These are phyloP conservation scores for Simalia tracyae DNA, from an alignment of 2,797 vertebrate genomes.

Conservation along the genomic window DNA sequence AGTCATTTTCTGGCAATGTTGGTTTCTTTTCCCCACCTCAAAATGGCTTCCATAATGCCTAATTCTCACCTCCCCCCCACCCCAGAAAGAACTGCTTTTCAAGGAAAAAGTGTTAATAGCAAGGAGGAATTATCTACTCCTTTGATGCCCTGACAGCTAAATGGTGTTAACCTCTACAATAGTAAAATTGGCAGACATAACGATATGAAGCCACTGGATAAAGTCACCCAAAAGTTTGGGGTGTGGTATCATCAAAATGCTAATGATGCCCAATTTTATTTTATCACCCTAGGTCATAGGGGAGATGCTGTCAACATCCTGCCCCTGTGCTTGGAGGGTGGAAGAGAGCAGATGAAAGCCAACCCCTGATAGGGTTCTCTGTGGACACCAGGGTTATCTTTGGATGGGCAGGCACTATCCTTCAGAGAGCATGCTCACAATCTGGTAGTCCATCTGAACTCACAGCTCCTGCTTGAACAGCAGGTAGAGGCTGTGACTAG, in stretches of 20 bases:
- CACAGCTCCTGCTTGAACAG: background rate
- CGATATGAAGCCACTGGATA: background rate
- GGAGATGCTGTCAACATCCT: background rate
- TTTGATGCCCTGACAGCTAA: background rate
- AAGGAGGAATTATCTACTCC: background rate
- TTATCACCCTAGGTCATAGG: background rate
- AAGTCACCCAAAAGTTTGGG: background rate
- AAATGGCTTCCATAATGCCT: constrained; percentile 8
- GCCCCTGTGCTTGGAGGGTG: background rate
- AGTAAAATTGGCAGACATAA: background rate
- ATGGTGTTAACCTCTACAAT: background rate
- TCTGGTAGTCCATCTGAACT: background rate
- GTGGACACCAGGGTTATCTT: background rate
- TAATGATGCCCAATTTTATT: background rate
- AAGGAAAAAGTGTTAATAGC: constrained; percentile 13
- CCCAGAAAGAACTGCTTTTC: background rate
- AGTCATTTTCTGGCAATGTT: background rate
- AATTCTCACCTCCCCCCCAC: background rate
- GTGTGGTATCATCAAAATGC: background rate
- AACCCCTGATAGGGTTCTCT: background rate
- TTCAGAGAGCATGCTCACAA: background rate
- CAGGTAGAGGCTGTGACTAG: background rate
- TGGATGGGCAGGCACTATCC: background rate
- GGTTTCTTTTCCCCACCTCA: background rate
- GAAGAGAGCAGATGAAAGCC: background rate